These are phyloP conservation scores for Cirrhinus mrigala DNA, from an alignment of 2,797 vertebrate genomes.

Conservation along the genomic window DNA sequence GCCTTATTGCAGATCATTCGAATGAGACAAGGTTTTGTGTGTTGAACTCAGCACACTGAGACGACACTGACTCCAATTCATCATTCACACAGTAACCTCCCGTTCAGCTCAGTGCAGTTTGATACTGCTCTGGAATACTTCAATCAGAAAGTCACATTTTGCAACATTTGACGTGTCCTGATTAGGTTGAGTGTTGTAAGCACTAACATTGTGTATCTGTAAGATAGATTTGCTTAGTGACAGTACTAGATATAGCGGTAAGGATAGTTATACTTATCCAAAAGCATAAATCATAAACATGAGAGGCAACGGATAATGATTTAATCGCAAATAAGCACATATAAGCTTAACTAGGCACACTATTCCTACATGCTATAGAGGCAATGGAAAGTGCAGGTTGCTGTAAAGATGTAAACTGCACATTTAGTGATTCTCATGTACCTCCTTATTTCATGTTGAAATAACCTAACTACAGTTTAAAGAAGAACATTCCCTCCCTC, in stretches of 20 bases:
- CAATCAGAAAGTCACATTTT: conserved; percentile 17
- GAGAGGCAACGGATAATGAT: conserved; percentile 13
- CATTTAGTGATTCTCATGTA: conserved; percentile 33
- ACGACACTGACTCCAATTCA: conserved; percentile 68
- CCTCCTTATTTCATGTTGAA: conserved; percentile 39
- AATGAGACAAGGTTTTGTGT: conserved; percentile 97
- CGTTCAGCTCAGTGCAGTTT: conserved; percentile 30
- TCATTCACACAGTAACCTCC: conserved; percentile 46
- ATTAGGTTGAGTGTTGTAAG: not conserved
- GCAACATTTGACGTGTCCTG: conserved; percentile 7
- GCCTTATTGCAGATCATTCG: conserved; percentile 96
- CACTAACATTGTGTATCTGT: not conserved
- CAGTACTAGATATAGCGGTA: conserved; percentile 6
- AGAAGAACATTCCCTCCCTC: conserved; percentile 11
- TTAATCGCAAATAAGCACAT: not conserved
- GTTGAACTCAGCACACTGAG: conserved; percentile 75
- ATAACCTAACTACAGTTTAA: conserved; percentile 37
- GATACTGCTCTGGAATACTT: conserved; percentile 20
- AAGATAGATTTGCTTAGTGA: not conserved
- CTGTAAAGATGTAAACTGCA: conserved; percentile 5
- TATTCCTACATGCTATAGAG: not conserved
- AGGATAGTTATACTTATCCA: conserved; percentile 2
- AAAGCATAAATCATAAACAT: conserved; percentile 2
- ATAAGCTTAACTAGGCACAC: not conserved
- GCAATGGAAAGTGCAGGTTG: not conserved